Percentiles rank a stretch among this genome's conserved stretches.
phyloP scores from a whole-genome alignment of 2,888 invertebrate genomes.

The Ectobius pallidus region DNA sequence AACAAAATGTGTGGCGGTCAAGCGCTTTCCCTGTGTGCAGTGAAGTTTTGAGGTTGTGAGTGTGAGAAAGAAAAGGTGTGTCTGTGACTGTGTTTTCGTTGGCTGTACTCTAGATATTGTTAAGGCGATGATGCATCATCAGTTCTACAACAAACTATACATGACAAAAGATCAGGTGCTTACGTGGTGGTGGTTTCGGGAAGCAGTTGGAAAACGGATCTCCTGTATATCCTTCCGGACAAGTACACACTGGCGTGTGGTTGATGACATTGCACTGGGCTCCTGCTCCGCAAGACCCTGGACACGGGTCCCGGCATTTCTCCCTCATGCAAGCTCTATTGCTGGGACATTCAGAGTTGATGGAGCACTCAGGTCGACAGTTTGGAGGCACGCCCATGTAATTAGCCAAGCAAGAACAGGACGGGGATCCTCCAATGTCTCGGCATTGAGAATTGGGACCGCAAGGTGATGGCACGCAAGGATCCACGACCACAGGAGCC shows the following conservation, averaged over 20 bases:
- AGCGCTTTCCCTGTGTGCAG: background rate
- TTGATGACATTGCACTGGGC: slow-evolving; percentile 76
- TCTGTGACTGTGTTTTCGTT: background rate
- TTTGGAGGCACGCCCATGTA: slow-evolving; percentile 58
- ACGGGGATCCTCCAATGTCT: slow-evolving; percentile 45
- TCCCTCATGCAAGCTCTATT: slow-evolving; percentile 74
- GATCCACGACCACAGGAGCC: slow-evolving; percentile 42
- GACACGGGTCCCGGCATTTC: slow-evolving; percentile 78
- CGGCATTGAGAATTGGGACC: slow-evolving; percentile 52
- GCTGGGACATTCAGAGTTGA: slow-evolving; percentile 75
- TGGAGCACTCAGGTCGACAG: slow-evolving; percentile 73
- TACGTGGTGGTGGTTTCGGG: slow-evolving; percentile 63
- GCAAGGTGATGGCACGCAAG: slow-evolving; percentile 49
- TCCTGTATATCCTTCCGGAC: slow-evolving; percentile 72
- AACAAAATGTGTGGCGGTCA: background rate
- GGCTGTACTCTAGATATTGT: background rate
- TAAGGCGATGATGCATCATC: slow-evolving; percentile 9
- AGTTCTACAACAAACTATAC: background rate
- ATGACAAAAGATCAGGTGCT: slow-evolving; percentile 47
- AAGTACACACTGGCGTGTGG: slow-evolving; percentile 79
- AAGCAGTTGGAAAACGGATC: slow-evolving; percentile 77
- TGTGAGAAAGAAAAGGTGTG: background rate
- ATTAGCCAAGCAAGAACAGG: slow-evolving; percentile 53
- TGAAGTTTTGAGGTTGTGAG: background rate
- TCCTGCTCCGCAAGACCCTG: slow-evolving; percentile 74